phyloP scores from a whole-genome alignment of 2,113 vertebrate genomes.

The Perca flavescens region DNA sequence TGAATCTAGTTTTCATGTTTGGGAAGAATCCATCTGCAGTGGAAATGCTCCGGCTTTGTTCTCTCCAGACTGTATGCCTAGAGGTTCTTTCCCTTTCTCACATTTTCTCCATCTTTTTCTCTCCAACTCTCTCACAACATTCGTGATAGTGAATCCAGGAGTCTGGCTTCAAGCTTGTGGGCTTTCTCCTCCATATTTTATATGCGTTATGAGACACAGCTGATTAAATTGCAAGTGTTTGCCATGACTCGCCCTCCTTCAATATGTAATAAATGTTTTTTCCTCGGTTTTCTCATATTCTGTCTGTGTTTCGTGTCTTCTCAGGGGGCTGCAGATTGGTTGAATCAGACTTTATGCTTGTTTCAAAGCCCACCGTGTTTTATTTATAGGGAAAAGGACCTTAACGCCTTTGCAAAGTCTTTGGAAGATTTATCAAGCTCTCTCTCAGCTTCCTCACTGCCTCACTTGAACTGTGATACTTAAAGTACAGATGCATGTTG shows the following conservation, averaged over 20 bases:
- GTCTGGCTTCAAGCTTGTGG: slow-evolving; percentile 55
- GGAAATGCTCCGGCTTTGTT: slow-evolving; percentile 68
- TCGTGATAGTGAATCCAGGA: slow-evolving; percentile 35
- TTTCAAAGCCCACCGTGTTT: slow-evolving; percentile 71
- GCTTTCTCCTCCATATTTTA: slow-evolving; percentile 71
- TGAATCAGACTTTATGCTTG: slow-evolving; percentile 70
- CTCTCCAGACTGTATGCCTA: slow-evolving; percentile 51
- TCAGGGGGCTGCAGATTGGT: slow-evolving; percentile 60
- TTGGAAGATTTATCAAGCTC: slow-evolving; percentile 70
- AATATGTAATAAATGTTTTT: slow-evolving; percentile 68
- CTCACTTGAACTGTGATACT: slow-evolving; percentile 43
- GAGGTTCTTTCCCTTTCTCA: slow-evolving; percentile 47
- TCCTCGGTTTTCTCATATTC: slow-evolving; percentile 63
- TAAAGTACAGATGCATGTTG: slow-evolving; percentile 51
- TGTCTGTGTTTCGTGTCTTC: slow-evolving; percentile 45
- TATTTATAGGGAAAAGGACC: slow-evolving; percentile 73
- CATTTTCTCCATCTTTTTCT: slow-evolving; percentile 23
- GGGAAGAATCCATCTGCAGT: slow-evolving; percentile 61
- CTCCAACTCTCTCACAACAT: slow-evolving; percentile 42
- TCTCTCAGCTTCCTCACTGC: slow-evolving; percentile 23
- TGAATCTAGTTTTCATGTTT: slow-evolving; percentile 63
- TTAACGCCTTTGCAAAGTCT: slow-evolving; percentile 62
- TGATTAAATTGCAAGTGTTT: slow-evolving; percentile 75
- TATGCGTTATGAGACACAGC: slow-evolving; percentile 64
- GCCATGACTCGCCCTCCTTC: slow-evolving; percentile 62